Conservation (phyloP, 2,888 invertebrate species). For the Pristionchus maxplancki region DNA sequence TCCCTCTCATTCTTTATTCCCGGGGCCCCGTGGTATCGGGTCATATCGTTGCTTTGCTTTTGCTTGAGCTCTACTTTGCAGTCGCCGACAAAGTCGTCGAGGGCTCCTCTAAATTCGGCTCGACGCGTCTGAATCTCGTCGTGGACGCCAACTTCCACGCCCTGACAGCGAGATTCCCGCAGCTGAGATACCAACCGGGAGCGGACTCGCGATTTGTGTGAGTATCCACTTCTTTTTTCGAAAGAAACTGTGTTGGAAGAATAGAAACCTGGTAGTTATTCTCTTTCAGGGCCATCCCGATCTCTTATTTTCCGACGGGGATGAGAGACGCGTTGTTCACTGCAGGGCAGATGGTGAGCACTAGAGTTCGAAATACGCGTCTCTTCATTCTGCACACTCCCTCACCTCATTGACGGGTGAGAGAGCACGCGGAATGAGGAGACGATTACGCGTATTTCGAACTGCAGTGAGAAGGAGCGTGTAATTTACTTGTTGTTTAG, state of each 20-base stretch:
- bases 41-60: too few relatives aligned
- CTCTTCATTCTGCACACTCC: too few relatives aligned
- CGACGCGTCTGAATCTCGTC: conserved; percentile 57
- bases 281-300: conserved; percentile 60
- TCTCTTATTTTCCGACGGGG: conserved; percentile 60
- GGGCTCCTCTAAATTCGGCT: conserved; percentile 56
- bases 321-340: conserved; percentile 60
- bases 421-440: too few relatives aligned
- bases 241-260: not conserved
- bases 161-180: conserved; percentile 60
- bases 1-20: too few relatives aligned
- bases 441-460: too few relatives aligned
- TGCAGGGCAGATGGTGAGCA: not conserved
- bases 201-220: not conserved
- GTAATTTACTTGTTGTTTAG: not conserved
- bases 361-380: too few relatives aligned
- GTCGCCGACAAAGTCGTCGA: not conserved
- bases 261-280: not conserved
- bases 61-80: not conserved
- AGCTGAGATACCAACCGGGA: conserved; percentile 16
- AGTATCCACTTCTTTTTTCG: not conserved
- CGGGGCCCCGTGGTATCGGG: too few relatives aligned
- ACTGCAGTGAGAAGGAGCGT: not conserved
- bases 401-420: too few relatives aligned
- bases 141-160: conserved; percentile 73